Percentiles rank a stretch among this genome's conserved stretches.
Evolutionary conservation across 2,888 invertebrate genomes (phyloP).

Genomic region (Brenthis ino): DNA sequence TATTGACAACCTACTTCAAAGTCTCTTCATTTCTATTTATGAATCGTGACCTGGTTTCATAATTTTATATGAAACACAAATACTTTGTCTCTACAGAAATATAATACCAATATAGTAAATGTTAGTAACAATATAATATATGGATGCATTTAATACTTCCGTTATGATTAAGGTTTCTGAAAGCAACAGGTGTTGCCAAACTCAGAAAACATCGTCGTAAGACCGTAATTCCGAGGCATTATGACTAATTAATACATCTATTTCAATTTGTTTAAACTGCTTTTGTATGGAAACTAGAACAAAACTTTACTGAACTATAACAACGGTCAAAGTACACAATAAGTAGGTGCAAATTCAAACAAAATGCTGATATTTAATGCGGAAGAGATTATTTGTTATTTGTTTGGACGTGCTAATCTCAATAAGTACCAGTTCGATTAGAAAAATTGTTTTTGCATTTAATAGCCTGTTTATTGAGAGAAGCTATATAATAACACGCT

Average conservation of each 20-base stretch:
- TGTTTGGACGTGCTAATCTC: no score
- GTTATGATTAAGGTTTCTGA: constrained; percentile 34
- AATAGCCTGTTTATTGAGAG: no score
- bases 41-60: constrained; percentile 5
- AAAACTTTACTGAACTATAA: not conserved
- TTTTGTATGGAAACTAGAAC: constrained; percentile 6
- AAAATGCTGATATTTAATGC: no score
- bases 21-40: constrained; percentile 1
- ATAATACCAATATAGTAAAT: constrained; percentile 1
- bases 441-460: no score
- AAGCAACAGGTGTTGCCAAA: constrained; percentile 30
- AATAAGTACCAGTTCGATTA: no score
- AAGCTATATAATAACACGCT: no score
- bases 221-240: constrained; percentile 23
- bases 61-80: not conserved
- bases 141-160: constrained; percentile 29
- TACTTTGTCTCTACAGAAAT: not conserved
- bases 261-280: constrained; percentile 13
- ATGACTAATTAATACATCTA: constrained; percentile 26
- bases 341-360: no score
- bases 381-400: no score
- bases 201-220: constrained; percentile 16
- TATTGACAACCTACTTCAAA: not conserved
- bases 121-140: constrained; percentile 6
- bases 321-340: not conserved